Evolutionary conservation across 2,113 vertebrate genomes (phyloP), one percentile per base, ranked within the genome.

Genomic region (Platichthys stellatus): DNA sequence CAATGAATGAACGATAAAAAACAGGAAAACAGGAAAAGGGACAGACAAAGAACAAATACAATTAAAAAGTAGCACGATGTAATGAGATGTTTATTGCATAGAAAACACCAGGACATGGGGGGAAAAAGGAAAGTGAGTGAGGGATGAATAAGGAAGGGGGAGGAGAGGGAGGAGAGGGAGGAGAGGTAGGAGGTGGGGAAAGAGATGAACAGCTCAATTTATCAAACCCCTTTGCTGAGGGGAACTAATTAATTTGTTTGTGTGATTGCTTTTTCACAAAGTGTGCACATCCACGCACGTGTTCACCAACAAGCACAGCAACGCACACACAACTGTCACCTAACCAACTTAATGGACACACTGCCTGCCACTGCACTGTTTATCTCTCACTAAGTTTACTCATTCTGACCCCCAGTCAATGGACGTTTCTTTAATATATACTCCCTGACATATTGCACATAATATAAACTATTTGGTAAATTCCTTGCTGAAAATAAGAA

Each of bases 181-280:
- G n/a, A 72, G 59, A 68, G 69, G 11, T 15, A 56, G 54, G 63
- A 68, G 70, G 85, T 54, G 65, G 77, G 63, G 60, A 56, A 59
- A 68, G 63, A 86, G 86, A 89, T 72, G 85, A 92, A 86, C 83
- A 70, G 87, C 77, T 92, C 88, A 91, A 93, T 94, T 94, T 89
- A 91, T 93, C 92, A 94, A 94, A 86, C 78, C 86, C 69, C 83
- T 90, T 93, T 89, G 84, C 88, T 86, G 73, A 76, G 87, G 75
- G 87, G 88, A 89, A 86, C 90, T 93, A 95, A 95, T 95, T 94
- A 91, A 94, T 95, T 94, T 94, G 93, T 95, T 94, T 95, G 91
- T 93, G 89, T 93, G 93, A 94, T 94, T 95, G 93, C 85, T 91
- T 93, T 93, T 67, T 82, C 80, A 75, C 72, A 69, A 43, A 21